These are phyloP conservation scores for Drosophila quinaria DNA, from an alignment of 2,888 invertebrate genomes.

Conservation along the genomic window DNA sequence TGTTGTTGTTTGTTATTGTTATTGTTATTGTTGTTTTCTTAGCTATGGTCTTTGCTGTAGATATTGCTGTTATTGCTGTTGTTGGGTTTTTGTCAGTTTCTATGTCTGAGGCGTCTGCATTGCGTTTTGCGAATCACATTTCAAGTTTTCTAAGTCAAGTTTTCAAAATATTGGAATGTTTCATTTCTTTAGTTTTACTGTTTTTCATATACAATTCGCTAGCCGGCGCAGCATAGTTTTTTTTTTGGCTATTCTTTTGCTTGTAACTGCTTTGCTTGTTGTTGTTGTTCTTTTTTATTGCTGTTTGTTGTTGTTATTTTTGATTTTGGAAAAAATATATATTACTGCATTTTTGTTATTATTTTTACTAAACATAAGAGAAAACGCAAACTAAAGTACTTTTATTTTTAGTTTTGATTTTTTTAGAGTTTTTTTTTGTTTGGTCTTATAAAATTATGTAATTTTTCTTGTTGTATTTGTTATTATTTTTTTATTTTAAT, in stretches of 20 bases:
- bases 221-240: slow-evolving; percentile 42
- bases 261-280: slow-evolving; percentile 39
- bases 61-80: slow-evolving; percentile 57
- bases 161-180: slow-evolving; percentile 45
- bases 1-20: slow-evolving; percentile 55
- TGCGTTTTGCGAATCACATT: slow-evolving; percentile 44
- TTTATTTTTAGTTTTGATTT: slow-evolving; percentile 28
- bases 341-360: slow-evolving; percentile 10
- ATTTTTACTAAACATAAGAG: slow-evolving; percentile 24
- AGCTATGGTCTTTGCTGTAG: slow-evolving; percentile 55
- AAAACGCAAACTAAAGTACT: slow-evolving; percentile 42
- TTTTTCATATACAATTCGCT: slow-evolving; percentile 27
- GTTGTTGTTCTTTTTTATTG: slow-evolving; percentile 8
- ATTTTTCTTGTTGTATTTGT: slow-evolving; percentile 39
- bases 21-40: slow-evolving; percentile 49
- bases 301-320: slow-evolving; percentile 17
- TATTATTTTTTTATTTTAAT: slow-evolving; percentile 40
- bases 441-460: slow-evolving; percentile 57
- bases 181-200: slow-evolving; percentile 23
- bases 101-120: slow-evolving; percentile 55
- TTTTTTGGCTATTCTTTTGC: slow-evolving; percentile 36
- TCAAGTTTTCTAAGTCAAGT: slow-evolving; percentile 32
- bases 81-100: slow-evolving; percentile 60
- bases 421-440: slow-evolving; percentile 25
- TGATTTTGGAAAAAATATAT: slow-evolving; percentile 31